A percentile compares a stretch with the other conserved stretches of the same genome.
Evolutionary conservation across 2,113 vertebrate species (phyloP).

Genomic region (Oplegnathus fasciatus): DNA sequence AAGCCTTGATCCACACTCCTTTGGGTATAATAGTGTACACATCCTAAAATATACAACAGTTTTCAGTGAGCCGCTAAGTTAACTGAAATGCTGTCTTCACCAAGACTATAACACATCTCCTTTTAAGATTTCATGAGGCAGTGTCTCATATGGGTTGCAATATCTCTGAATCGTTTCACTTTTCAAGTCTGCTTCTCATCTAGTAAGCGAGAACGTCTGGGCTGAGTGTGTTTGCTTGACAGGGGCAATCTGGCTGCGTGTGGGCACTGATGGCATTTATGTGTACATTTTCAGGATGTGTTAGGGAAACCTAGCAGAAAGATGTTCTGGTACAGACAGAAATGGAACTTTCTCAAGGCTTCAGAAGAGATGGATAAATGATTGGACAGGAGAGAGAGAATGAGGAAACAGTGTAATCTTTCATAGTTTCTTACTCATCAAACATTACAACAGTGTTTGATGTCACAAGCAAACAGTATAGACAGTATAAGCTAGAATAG

Average conservation of each 20-base stretch:
- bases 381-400: constrained; percentile 39
- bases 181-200: constrained; percentile 64
- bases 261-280: constrained; percentile 82
- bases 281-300: constrained; percentile 80
- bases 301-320: constrained; percentile 79
- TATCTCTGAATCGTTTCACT: constrained; percentile 72
- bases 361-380: constrained; percentile 55
- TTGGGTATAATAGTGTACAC: constrained; percentile 27
- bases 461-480: not conserved
- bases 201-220: constrained; percentile 61
- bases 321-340: constrained; percentile 70
- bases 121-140: constrained; percentile 80
- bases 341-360: constrained; percentile 64
- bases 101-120: constrained; percentile 51
- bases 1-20: constrained; percentile 6
- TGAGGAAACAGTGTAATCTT: constrained; percentile 4
- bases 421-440: constrained; percentile 10
- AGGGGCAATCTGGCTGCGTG: constrained; percentile 66
- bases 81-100: constrained; percentile 57
- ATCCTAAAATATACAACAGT: constrained; percentile 49
- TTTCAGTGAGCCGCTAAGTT: constrained; percentile 46
- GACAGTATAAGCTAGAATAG: not conserved
- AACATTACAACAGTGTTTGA: not conserved
- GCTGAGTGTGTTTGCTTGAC: constrained; percentile 67
- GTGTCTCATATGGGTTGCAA: constrained; percentile 68